Conservation (phyloP, 2,888 invertebrate species). For the Chaitophorus viminalis region DNA sequence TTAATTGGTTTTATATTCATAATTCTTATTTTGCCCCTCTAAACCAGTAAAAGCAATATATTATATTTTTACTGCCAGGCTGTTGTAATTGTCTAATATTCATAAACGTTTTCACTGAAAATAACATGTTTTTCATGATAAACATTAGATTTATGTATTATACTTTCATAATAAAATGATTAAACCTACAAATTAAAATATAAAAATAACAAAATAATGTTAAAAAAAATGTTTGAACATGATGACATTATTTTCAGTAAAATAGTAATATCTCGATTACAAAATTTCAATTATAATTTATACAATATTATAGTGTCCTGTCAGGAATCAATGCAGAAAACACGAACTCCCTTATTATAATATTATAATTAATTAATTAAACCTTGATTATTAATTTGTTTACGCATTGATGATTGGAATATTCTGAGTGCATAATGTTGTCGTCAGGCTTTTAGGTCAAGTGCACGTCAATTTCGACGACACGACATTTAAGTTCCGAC, state of each 20-base stretch:
- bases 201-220: no score
- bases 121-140: not conserved
- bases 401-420: not conserved
- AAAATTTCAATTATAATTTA: not conserved
- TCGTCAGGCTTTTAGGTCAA: slow-evolving; percentile 31
- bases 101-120: not conserved
- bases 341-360: slow-evolving; percentile 9
- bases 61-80: not conserved
- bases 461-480: not conserved
- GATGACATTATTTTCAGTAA: not conserved
- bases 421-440: slow-evolving; percentile 34
- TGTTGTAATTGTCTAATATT: not conserved
- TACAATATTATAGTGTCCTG: not conserved
- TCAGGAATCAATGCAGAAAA: not conserved
- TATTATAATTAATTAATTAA: slow-evolving; percentile 35
- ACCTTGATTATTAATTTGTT: slow-evolving; percentile 26
- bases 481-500: slow-evolving; percentile 26
- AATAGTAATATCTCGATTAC: not conserved
- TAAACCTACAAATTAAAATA: no score
- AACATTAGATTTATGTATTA: no score
- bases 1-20: not conserved
- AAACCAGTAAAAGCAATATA: not conserved
- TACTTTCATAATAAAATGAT: not conserved
- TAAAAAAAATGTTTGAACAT: no score
- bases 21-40: not conserved